Base-by-base conservation (phyloP, 1,140 invertebrate genomes). In the Harpegnathos saltator region DNA sequence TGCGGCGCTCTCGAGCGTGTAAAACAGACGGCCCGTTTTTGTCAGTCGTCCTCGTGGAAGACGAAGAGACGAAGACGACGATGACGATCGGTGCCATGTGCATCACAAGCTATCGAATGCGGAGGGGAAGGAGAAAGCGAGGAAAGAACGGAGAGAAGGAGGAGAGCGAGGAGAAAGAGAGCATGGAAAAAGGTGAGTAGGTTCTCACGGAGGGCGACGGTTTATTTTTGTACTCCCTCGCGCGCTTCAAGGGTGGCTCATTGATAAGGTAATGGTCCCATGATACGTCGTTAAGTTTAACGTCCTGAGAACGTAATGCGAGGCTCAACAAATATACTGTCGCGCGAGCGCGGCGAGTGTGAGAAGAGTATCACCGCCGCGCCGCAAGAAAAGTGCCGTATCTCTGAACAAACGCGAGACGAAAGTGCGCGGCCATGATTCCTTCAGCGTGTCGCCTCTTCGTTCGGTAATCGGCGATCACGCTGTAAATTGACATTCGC, bases 201-300 rank as follows among this genome's bases (percentile, higher is more conserved):
- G 85, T 91, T 90, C 89, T 87, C 90, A 87, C 75, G 61, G 50
- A 82, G 66, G 26, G 69, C 77, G 44, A 82, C 33, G 29, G 89
- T 91, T 91, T 91, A 92, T 92, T 92, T 92, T 91, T 81, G 85
- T 86, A 83, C 90, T 87, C 90, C 85, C 85, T 84, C 89, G 80
- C 89, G 80, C 82, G 82, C 90, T 91, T 63, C 80, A 89, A 85
- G 90, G 88, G 88, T 89, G 81, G 88, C 73, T 83, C 87, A 87
- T 88, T 91, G 92, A 92, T 92, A 92, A 92, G 86, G 90, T 91
- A 91, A 92, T 92, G 83, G 89, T 73, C 84, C 80, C 86, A 85
- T 90, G 90, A 91, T 91, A 91, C 84, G 78, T 90, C 61, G 52
- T 85, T 73, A 54, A 84, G 78, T 75, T 81, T 66, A 89, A 88